phyloP scores from a whole-genome alignment of 2,888 invertebrate species.

The Lobophora halterata region DNA sequence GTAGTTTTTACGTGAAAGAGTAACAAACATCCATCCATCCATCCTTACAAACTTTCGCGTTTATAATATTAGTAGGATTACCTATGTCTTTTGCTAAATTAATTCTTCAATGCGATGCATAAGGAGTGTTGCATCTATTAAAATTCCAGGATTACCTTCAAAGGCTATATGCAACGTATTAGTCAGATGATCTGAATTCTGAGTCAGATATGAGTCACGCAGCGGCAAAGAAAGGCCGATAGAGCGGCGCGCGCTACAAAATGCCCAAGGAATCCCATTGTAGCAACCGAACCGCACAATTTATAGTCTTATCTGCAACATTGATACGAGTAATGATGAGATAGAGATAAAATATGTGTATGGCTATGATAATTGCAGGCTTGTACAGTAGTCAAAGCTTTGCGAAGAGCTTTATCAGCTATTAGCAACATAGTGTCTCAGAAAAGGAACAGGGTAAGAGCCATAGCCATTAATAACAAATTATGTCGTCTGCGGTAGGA shows the following conservation, averaged over 20 bases:
- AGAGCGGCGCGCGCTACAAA: slow-evolving; percentile 43
- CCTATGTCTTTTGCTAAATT: neutral
- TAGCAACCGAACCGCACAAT: slow-evolving; percentile 54
- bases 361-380: slow-evolving; percentile 18
- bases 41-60: too few species aligned
- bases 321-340: slow-evolving; percentile 44
- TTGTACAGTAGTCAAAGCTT: too few species aligned
- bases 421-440: too few species aligned
- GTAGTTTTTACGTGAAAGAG: too few species aligned
- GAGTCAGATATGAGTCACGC: slow-evolving; percentile 70
- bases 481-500: too few species aligned
- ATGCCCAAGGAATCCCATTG: slow-evolving; percentile 70
- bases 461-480: too few species aligned
- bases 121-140: neutral
- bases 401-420: too few species aligned
- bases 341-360: slow-evolving; percentile 34
- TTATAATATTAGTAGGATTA: too few species aligned
- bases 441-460: too few species aligned
- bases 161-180: slow-evolving; percentile 32
- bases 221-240: slow-evolving; percentile 53
- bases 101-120: neutral
- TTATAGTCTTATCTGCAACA: slow-evolving; percentile 63
- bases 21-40: too few species aligned
- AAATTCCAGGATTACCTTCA: slow-evolving; percentile 23
- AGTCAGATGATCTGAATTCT: slow-evolving; percentile 49